Evolutionary conservation across 2,797 vertebrate genomes (phyloP).

Genomic region (Hipposideros larvatus): DNA sequence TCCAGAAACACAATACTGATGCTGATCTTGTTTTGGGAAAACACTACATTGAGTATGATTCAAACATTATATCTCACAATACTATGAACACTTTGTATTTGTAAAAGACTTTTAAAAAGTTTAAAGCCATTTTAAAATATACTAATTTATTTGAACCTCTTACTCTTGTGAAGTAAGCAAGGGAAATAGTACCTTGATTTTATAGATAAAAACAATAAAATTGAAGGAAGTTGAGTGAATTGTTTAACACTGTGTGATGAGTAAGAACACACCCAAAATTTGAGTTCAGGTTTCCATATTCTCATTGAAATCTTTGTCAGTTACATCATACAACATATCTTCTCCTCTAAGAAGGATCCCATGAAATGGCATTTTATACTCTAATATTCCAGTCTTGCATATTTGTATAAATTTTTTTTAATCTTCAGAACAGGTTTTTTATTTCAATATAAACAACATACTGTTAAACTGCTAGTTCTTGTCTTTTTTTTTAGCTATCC

Average conservation of each 20-base stretch:
- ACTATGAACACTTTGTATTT: constrained; percentile 18
- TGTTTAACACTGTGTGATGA: background rate
- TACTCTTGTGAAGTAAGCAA: background rate
- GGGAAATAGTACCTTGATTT: background rate
- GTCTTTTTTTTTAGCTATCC: background rate
- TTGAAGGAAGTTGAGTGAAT: constrained; percentile 1
- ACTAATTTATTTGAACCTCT: constrained; percentile 38
- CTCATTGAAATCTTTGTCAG: background rate
- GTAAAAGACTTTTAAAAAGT: background rate
- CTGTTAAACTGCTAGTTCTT: background rate
- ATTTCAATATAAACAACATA: background rate
- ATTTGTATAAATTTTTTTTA: constrained; percentile 42
- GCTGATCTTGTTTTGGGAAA: constrained; percentile 40
- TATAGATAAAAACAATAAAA: constrained; percentile 38
- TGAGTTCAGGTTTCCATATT: background rate
- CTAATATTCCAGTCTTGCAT: constrained; percentile 38
- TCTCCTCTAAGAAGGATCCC: background rate
- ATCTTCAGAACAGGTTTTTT: constrained; percentile 34
- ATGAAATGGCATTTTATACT: constrained; percentile 36
- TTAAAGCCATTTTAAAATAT: background rate
- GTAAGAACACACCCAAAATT: background rate
- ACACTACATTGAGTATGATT: background rate
- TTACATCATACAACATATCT: background rate
- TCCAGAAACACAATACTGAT: constrained; percentile 30
- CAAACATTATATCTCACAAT: background rate